phyloP scores from a whole-genome alignment of 2,888 invertebrate genomes.

The Marronus borbonicus region DNA sequence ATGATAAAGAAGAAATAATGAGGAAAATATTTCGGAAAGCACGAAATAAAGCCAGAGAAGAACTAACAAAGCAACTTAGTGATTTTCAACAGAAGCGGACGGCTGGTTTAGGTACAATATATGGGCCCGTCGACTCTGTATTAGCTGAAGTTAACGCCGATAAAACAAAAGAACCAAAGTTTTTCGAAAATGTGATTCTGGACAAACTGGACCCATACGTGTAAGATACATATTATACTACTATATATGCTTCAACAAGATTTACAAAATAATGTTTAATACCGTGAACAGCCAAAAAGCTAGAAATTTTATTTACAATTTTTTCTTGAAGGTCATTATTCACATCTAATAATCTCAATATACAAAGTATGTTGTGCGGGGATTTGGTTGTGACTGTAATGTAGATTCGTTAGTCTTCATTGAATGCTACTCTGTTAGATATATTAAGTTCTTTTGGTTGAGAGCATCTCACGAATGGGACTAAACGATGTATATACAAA shows the following conservation, averaged over 20 bases:
- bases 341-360: too few species aligned
- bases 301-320: too few species aligned
- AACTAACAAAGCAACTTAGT: constrained; percentile 83
- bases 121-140: constrained; percentile 88
- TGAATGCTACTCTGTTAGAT: too few species aligned
- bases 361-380: too few species aligned
- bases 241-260: background rate
- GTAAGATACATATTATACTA: constrained; percentile 69
- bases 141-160: constrained; percentile 87
- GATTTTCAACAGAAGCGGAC: constrained; percentile 90
- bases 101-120: constrained; percentile 90
- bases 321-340: too few species aligned
- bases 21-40: constrained; percentile 93
- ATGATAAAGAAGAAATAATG: constrained; percentile 91
- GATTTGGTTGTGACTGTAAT: too few species aligned
- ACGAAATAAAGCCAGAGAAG: constrained; percentile 86
- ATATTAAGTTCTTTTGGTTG: too few species aligned
- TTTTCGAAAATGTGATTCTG: constrained; percentile 82
- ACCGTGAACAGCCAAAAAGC: too few species aligned
- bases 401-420: too few species aligned
- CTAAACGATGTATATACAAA: too few species aligned
- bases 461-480: too few species aligned
- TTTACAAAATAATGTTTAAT: background rate
- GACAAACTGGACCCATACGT: constrained; percentile 76
- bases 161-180: constrained; percentile 81